phyloP scores from a whole-genome alignment of 2,113 vertebrate genomes.

The Crotalus helleri region DNA sequence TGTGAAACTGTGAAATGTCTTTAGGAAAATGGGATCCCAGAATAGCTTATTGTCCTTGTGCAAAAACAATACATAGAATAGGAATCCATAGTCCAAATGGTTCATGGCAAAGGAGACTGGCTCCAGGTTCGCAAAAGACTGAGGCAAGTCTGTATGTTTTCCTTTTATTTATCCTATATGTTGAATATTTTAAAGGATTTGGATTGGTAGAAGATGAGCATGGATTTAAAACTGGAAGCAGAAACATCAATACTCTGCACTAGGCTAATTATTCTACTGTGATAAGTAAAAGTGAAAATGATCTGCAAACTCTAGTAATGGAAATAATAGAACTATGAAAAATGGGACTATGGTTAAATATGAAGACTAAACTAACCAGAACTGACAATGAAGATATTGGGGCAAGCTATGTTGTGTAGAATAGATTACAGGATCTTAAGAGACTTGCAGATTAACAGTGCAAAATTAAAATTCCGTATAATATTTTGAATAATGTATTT shows the following conservation, averaged over 20 bases:
- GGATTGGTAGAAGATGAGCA: no score
- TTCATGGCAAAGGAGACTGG: neutral
- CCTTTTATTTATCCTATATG: neutral
- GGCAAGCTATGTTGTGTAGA: no score
- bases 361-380: neutral
- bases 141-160: neutral
- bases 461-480: neutral
- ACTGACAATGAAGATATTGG: neutral
- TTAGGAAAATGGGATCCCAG: neutral
- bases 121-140: neutral
- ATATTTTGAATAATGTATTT: neutral
- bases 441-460: neutral
- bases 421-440: neutral
- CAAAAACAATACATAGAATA: neutral
- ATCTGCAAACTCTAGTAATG: neutral
- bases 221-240: neutral
- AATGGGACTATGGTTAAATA: neutral
- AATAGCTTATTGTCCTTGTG: neutral
- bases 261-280: neutral
- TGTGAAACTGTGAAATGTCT: neutral
- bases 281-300: neutral
- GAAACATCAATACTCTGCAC: neutral
- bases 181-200: no score
- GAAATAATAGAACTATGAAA: neutral
- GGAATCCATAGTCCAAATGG: neutral